Evolutionary conservation across 2,888 invertebrate genomes (phyloP).

Genomic region (Crepidodera aurea): DNA sequence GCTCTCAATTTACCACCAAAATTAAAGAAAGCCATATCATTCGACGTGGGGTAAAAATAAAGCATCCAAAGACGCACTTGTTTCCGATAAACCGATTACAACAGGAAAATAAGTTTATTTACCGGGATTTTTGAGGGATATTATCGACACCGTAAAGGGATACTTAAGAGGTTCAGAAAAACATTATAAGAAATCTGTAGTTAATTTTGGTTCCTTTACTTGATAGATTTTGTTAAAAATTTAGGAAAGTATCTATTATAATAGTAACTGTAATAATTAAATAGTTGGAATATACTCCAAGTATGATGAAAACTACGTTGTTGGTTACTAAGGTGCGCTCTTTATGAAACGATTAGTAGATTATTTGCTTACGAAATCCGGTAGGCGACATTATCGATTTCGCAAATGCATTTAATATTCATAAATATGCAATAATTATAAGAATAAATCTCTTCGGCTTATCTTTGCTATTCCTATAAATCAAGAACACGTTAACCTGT

Average conservation of each 20-base stretch:
- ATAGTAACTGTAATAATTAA: too few species aligned
- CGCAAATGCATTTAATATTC: conserved; percentile 28
- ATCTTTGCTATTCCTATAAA: conserved; percentile 49
- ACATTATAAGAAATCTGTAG: too few species aligned
- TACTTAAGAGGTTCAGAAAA: conserved; percentile 1
- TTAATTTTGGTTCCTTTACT: too few species aligned
- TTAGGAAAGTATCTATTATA: too few species aligned
- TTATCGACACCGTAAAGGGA: conserved; percentile 26
- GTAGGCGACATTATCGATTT: conserved; percentile 23
- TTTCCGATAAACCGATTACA: conserved; percentile 52
- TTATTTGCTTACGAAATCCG: too few species aligned
- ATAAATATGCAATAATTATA: conserved; percentile 41
- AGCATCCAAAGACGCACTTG: conserved; percentile 43
- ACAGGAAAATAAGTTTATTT: conserved; percentile 47
- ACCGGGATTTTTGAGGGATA: conserved; percentile 47
- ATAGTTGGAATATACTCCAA: too few species aligned
- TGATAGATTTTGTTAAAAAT: too few species aligned
- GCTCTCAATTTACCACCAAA: background rate
- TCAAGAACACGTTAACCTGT: conserved; percentile 42
- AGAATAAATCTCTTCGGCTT: conserved; percentile 39
- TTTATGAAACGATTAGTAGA: too few species aligned
- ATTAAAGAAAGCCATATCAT: background rate
- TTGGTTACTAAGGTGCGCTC: too few species aligned
- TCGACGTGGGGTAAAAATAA: conserved; percentile 29
- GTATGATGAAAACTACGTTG: too few species aligned